These are phyloP conservation scores for Trididemnum miniatum DNA, from an alignment of 23 tunicate genomes.

Conservation along the genomic window DNA sequence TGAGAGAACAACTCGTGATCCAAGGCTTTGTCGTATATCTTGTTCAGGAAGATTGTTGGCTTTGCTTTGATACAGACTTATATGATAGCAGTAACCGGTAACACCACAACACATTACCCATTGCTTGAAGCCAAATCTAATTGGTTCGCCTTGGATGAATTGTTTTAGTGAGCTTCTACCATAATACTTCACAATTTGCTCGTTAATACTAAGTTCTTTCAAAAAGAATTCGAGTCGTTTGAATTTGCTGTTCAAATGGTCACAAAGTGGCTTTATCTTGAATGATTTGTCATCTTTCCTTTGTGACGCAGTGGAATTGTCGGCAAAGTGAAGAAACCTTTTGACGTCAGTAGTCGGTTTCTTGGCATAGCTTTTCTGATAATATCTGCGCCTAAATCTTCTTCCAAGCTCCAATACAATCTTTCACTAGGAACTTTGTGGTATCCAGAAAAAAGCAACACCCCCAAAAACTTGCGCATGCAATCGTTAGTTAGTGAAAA, in stretches of 20 bases:
- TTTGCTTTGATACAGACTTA: neutral
- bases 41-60: neutral
- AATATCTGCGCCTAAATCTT: neutral
- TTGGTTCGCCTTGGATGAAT: neutral
- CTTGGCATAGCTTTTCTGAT: neutral
- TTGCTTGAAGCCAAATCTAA: conserved; percentile 5
- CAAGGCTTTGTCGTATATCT: neutral
- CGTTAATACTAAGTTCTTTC: neutral
- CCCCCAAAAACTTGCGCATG: neutral
- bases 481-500: neutral
- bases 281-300: neutral
- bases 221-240: neutral
- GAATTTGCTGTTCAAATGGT: neutral
- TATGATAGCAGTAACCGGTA: neutral
- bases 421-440: conserved; percentile 1
- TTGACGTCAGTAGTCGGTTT: neutral
- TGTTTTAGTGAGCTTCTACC: conserved; percentile 1
- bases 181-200: neutral
- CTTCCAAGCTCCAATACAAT: too few species aligned
- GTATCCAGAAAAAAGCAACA: neutral
- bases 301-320: neutral
- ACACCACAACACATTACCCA: neutral
- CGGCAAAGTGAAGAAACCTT: neutral
- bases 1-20: neutral
- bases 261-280: neutral